Conservation (phyloP, 2,888 invertebrate genomes). For the Sarcophaga rosellei region DNA sequence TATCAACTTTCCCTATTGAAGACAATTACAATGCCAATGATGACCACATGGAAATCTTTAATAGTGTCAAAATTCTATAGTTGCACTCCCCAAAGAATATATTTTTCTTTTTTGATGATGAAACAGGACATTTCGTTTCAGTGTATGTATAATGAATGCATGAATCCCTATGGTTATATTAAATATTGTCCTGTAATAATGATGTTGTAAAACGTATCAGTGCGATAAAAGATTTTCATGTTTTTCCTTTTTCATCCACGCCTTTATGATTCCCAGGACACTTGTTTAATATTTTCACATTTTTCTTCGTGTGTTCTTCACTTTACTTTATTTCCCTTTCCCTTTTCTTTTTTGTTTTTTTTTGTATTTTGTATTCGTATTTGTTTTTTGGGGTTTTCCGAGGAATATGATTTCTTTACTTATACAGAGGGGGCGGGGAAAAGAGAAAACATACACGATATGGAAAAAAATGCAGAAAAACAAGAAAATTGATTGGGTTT, state of each 20-base stretch:
- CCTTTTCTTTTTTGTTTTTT: no score
- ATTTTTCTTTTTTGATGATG: slow-evolving; percentile 23
- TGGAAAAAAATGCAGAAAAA: background rate
- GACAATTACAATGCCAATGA: slow-evolving; percentile 30
- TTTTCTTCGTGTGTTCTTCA: slow-evolving; percentile 1
- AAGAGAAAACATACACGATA: no score
- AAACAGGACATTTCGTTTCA: background rate
- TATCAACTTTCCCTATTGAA: slow-evolving; percentile 8
- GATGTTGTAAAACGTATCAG: slow-evolving; percentile 52
- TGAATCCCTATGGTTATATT: slow-evolving; percentile 17
- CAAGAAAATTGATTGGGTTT: slow-evolving; percentile 56
- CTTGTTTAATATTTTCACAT: slow-evolving; percentile 50
- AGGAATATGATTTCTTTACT: no score
- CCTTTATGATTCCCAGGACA: slow-evolving; percentile 64
- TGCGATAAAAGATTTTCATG: slow-evolving; percentile 60
- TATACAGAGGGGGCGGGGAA: no score
- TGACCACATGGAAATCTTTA: slow-evolving; percentile 58
- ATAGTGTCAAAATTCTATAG: slow-evolving; percentile 53
- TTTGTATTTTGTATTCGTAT: no score
- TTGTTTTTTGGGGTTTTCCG: no score
- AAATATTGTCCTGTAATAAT: slow-evolving; percentile 44
- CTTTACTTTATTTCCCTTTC: no score
- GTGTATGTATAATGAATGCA: background rate
- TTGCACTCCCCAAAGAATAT: slow-evolving; percentile 44
- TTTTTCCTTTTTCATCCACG: slow-evolving; percentile 15